These are phyloP conservation scores for Alexandromys fortis DNA, from an alignment of 2,113 vertebrate genomes.

Conservation along the genomic window DNA sequence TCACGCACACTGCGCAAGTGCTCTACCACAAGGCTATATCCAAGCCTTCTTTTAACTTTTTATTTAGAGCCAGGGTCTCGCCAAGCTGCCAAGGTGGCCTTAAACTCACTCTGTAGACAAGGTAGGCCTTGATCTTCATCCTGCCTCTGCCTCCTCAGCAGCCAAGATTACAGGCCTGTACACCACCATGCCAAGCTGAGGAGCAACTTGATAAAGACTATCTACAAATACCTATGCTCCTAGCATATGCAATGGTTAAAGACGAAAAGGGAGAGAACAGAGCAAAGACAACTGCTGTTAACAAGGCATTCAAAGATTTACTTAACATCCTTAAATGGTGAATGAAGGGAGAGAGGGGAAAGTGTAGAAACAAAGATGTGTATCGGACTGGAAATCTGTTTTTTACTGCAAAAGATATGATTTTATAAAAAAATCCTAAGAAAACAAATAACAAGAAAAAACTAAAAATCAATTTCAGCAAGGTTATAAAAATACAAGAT, in stretches of 20 bases:
- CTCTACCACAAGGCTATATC: background rate
- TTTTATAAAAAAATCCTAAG: background rate
- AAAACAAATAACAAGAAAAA: background rate
- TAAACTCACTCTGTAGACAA: background rate
- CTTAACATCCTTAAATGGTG: background rate
- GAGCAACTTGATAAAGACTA: background rate
- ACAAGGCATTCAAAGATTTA: too few relatives aligned
- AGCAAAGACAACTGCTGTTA: background rate
- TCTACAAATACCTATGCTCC: background rate
- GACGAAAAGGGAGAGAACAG: background rate
- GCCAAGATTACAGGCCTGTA: background rate
- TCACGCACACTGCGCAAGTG: too few relatives aligned
- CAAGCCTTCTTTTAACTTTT: background rate
- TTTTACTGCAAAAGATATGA: background rate
- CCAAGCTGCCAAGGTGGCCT: background rate
- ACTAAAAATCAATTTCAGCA: background rate
- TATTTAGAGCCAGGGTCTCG: background rate
- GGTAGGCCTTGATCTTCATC: background rate
- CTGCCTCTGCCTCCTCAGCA: background rate
- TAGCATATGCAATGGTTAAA: background rate
- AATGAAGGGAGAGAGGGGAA: background rate
- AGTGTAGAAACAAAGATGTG: background rate
- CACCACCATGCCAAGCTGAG: background rate
- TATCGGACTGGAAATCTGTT: background rate
- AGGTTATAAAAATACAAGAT: background rate